Conservation (phyloP, 2,113 vertebrate species). For the Fregetta grallaria region DNA sequence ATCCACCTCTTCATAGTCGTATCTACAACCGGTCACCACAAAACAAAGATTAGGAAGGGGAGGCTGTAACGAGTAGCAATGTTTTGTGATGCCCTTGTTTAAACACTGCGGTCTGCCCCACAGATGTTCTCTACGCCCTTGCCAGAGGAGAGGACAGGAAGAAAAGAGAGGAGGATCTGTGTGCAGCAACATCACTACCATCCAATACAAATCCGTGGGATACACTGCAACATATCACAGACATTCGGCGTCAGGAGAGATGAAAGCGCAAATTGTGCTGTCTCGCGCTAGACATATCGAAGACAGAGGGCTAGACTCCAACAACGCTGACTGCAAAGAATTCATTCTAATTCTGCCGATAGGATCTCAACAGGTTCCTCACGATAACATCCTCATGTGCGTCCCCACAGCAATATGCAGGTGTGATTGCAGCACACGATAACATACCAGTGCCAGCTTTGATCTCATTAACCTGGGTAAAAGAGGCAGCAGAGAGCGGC, state of each 20-base stretch:
- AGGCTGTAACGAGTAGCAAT: fast-evolving
- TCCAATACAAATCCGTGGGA: background rate
- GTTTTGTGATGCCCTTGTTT: background rate
- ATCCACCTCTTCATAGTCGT: slow-evolving; percentile 97
- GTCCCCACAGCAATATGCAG: background rate
- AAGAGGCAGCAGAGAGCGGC: background rate
- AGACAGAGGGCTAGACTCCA: background rate
- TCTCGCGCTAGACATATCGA: fast-evolving
- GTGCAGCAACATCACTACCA: background rate
- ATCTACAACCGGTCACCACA: slow-evolving; percentile 71
- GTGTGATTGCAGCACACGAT: background rate
- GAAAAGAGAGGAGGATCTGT: background rate
- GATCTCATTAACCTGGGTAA: fast-evolving
- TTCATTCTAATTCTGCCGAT: background rate
- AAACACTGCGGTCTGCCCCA: background rate
- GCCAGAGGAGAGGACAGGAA: background rate
- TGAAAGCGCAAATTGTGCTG: background rate
- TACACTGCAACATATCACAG: background rate
- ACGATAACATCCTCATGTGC: fast-evolving
- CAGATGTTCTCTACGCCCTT: background rate
- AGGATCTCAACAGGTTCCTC: background rate
- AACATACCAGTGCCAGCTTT: background rate
- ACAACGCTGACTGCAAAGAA: background rate
- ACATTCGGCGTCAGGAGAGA: background rate
- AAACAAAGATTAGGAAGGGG: background rate